phyloP scores from a whole-genome alignment of 30 jellyfish, hydroid and myxozoan genomes.

The Chrysaora quinquecirrha region DNA sequence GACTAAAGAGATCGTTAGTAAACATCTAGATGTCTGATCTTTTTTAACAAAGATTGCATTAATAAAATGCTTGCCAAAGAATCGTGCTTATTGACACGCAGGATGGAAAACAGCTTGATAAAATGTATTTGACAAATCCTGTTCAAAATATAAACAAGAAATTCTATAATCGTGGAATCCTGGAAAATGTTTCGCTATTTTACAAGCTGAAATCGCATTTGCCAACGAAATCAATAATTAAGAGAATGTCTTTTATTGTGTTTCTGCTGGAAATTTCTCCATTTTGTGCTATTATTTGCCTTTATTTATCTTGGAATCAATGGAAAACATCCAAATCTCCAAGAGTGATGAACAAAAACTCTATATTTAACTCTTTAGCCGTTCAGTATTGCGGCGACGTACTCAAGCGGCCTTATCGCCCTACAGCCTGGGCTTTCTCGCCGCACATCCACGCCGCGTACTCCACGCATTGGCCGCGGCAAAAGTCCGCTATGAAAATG shows the following conservation, averaged over 20 bases:
- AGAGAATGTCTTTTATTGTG: constrained; percentile 35
- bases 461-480: background rate
- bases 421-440: constrained; percentile 66
- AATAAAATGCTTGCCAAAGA: no score
- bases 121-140: no score
- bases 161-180: no score
- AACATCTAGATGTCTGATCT: no score
- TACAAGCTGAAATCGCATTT: no score
- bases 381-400: constrained; percentile 52
- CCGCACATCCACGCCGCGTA: constrained; percentile 50
- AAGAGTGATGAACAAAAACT: constrained; percentile 28
- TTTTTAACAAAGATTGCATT: no score
- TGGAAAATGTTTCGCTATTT: no score
- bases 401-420: constrained; percentile 45
- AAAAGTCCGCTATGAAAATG: constrained; percentile 3
- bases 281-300: constrained; percentile 51
- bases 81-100: no score
- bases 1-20: no score
- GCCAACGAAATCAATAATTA: no score
- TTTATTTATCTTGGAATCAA: constrained; percentile 58
- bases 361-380: constrained; percentile 58
- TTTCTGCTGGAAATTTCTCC: constrained; percentile 62
- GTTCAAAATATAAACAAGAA: no score
- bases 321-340: constrained; percentile 37
- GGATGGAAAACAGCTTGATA: no score